phyloP scores from a whole-genome alignment of 2,888 invertebrate species.

The Sarcophaga caerulescens region DNA sequence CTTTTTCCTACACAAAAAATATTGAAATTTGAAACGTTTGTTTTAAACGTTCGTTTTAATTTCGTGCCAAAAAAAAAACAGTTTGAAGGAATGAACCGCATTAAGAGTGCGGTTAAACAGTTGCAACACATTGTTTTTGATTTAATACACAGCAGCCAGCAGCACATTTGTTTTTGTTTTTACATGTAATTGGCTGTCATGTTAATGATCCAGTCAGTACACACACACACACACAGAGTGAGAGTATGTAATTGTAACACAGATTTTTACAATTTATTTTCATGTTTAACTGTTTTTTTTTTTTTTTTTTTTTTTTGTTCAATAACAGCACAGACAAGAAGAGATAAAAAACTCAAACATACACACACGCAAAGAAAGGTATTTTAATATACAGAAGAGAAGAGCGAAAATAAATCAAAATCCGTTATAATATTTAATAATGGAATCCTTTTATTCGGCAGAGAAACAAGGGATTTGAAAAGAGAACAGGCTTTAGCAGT shows the following conservation, averaged over 20 bases:
- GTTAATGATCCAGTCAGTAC: conserved; percentile 49
- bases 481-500: not conserved
- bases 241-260: conserved; percentile 52
- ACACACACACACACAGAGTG: conserved; percentile 1
- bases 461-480: not conserved
- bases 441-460: conserved; percentile 53
- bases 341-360: not conserved
- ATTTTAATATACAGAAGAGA: not conserved
- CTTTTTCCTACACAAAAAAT: no score
- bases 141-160: no score
- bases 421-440: conserved; percentile 26
- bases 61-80: no score
- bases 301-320: not conserved
- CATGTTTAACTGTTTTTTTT: conserved; percentile 47
- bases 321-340: conserved; percentile 4
- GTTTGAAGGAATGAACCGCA: no score
- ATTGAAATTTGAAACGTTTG: no score
- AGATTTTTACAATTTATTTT: conserved; percentile 55
- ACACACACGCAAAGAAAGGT: not conserved
- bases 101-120: no score
- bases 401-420: not conserved
- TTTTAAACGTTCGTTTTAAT: no score
- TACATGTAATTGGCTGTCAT: conserved; percentile 51
- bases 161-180: no score
- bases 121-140: no score